Conservation (phyloP, 23 tunicate genomes). For the Aplidium turbinatum region DNA sequence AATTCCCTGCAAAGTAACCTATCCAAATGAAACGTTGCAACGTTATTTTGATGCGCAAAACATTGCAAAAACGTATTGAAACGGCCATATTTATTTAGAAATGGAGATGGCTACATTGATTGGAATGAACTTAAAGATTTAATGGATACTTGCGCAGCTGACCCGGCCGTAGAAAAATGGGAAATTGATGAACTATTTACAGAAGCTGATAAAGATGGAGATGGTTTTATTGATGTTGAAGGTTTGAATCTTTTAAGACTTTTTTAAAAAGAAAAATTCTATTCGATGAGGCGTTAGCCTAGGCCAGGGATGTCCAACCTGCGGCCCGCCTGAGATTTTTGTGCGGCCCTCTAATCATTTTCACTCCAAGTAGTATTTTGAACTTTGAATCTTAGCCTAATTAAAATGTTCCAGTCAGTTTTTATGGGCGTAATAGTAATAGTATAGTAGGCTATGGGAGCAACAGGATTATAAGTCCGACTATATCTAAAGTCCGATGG, state of each 20-base stretch:
- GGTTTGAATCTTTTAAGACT: conserved; percentile 45
- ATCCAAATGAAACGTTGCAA: too few relatives aligned
- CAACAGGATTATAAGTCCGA: too few relatives aligned
- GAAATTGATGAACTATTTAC: conserved; percentile 87
- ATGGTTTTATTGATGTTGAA: conserved; percentile 92
- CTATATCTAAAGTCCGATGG: too few relatives aligned
- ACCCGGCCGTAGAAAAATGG: conserved; percentile 78
- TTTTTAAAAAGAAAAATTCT: too few relatives aligned
- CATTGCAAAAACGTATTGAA: too few relatives aligned
- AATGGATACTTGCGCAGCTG: conserved; percentile 30
- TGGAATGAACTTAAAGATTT: conserved; percentile 76
- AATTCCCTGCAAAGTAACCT: too few relatives aligned
- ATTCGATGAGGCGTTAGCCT: background rate
- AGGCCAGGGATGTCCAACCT: background rate
- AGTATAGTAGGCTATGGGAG: too few relatives aligned
- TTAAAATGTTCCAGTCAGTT: too few relatives aligned
- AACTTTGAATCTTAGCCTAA: background rate
- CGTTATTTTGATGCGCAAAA: too few relatives aligned
- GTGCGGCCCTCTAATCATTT: too few relatives aligned
- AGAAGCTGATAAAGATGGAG: conserved; percentile 96
- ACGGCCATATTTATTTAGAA: conserved; percentile 28
- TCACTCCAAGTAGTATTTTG: background rate
- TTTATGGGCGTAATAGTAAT: too few relatives aligned
- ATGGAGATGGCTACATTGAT: conserved; percentile 88
- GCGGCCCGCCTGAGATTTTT: background rate